Percentiles rank a stretch among this genome's conserved stretches.
Evolutionary conservation across 2,113 vertebrate species (phyloP).

Genomic region (Melanotaenia duboulayi): DNA sequence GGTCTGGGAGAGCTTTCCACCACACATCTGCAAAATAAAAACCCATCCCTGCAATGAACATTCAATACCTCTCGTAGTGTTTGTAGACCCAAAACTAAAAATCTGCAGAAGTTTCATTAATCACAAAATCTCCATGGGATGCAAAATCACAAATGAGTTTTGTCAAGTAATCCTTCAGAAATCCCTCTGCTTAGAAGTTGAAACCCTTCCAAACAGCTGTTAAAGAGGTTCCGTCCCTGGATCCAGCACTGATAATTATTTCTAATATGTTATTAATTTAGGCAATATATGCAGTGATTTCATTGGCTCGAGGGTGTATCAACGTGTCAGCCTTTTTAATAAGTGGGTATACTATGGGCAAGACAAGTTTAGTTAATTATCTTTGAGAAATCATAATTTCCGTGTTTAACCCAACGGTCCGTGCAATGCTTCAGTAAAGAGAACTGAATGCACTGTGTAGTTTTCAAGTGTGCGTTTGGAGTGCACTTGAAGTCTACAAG

Average conservation of each 20-base stretch:
- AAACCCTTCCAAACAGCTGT: constrained; percentile 42
- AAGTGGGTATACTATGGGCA: not conserved
- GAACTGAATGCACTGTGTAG: constrained; percentile 4
- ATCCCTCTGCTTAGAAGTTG: constrained; percentile 36
- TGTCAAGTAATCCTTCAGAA: constrained; percentile 15
- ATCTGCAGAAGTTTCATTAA: not conserved
- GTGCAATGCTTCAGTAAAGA: not conserved
- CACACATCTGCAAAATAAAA: constrained; percentile 16
- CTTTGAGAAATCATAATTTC: not conserved
- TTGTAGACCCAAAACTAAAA: constrained; percentile 29
- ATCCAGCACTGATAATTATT: constrained; percentile 31
- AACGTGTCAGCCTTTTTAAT: not conserved
- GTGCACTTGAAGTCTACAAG: not conserved
- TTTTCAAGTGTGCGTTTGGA: not conserved
- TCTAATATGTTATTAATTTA: constrained; percentile 35
- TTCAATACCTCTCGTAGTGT: not conserved
- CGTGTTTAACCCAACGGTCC: not conserved
- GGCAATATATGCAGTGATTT: constrained; percentile 25
- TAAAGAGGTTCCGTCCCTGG: constrained; percentile 33
- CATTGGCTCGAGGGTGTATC: constrained; percentile 20
- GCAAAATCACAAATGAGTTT: constrained; percentile 41
- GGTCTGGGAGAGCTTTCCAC: not conserved
- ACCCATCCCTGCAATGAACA: constrained; percentile 7
- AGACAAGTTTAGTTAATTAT: too few species aligned
- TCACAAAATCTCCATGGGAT: not conserved